Evolutionary conservation across 2,888 invertebrate species (phyloP), one percentile per base, ranked within the genome.

Genomic region (Sturmia bella): DNA sequence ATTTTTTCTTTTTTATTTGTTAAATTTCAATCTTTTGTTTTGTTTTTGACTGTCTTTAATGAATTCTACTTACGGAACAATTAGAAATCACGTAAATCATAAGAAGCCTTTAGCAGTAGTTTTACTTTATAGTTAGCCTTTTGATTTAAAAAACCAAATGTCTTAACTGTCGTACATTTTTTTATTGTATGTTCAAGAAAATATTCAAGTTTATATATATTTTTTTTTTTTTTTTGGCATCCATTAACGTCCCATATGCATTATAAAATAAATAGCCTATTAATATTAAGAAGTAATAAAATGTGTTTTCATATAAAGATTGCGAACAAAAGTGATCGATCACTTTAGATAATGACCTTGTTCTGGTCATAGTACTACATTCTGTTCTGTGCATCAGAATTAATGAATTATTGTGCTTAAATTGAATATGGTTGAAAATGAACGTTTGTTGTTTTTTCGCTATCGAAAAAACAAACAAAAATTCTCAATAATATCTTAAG

Each of bases 241-340:
- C 17, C 21, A 32, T 64, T 52, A 56, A 50, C 24, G 37, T 56
- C 24, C 39, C 32, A 39, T 19, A 32, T 27, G 43, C 19, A 59
- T 57, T 66, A 68, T 43, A 13, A 43, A 68, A 75, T 68, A 75
- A 66, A 66, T 17, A 54, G 7, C 32, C 32, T 17, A 15, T 21
- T 15, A 41, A 54, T 17, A 1, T 15, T 19, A 27, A 6, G 13
- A 39, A 39, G 11, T 17, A 19, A 19, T 11, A 50, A 59, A 15
- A n/a, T 3, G 5, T 39, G 1, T 19, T 50, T 64, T 64, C 4
- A 37, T 64, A 39, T 11, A 17, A 17, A 48, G 17, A 32, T 15
- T 43, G 9, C 32, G 5, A 7, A 1, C 7, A 32, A 32, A 5
- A 43, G 15, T 4, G 15, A 7, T 7, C 5, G 4, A 12, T 5